Conservation (phyloP, 2,888 invertebrate species). For the Drepanosiphum platanoidis region DNA sequence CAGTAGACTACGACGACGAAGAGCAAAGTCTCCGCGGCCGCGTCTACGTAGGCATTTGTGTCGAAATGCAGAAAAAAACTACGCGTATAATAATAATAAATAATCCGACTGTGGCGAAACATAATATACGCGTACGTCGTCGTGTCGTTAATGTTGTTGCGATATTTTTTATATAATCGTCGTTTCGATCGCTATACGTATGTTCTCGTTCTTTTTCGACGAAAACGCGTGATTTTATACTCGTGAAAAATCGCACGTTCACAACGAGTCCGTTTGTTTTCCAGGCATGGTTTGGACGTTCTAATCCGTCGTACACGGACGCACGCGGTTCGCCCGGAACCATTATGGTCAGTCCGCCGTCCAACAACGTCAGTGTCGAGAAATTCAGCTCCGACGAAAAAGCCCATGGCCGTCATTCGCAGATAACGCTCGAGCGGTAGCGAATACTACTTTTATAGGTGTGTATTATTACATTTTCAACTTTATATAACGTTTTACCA, state of each 20-base stretch:
- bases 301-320: neutral
- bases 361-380: neutral
- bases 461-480: neutral
- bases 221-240: no score
- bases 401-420: neutral
- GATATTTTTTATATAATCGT: no score
- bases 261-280: slow-evolving; percentile 9
- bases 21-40: no score
- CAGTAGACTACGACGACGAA: no score
- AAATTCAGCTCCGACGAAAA: neutral
- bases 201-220: no score
- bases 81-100: no score
- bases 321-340: neutral
- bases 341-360: slow-evolving; percentile 19
- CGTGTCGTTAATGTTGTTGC: neutral
- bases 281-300: neutral
- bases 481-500: no score
- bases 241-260: no score
- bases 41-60: no score
- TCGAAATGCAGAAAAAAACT: no score
- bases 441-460: neutral
- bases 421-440: slow-evolving; percentile 40
- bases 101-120: neutral
- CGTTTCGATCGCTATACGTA: no score
- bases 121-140: no score